Conservation (phyloP, 30 jellyfish, hydroid and myxozoan species). For the Rhopilema esculentum region DNA sequence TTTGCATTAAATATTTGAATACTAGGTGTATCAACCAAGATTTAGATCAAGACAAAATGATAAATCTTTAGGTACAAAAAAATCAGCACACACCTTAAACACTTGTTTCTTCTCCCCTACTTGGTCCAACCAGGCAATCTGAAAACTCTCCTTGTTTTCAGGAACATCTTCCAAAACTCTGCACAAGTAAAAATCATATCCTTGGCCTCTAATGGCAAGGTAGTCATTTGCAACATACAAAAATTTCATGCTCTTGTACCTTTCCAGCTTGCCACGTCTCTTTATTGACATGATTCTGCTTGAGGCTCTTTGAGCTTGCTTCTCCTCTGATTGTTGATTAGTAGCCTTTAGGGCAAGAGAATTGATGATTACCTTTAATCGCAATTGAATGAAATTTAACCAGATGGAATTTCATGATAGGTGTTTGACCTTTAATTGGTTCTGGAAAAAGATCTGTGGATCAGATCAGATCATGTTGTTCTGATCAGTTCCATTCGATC, state of each 20-base stretch:
- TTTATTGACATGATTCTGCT: slow-evolving; percentile 50
- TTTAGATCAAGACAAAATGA: too few species aligned
- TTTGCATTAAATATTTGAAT: too few species aligned
- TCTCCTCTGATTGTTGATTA: neutral
- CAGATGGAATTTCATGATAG: too few species aligned
- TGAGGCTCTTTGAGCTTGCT: slow-evolving; percentile 22
- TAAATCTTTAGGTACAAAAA: neutral
- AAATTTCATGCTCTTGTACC: slow-evolving; percentile 30
- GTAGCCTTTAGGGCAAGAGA: neutral
- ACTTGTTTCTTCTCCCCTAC: slow-evolving; percentile 15
- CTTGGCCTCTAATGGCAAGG: slow-evolving; percentile 75
- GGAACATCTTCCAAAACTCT: slow-evolving; percentile 79
- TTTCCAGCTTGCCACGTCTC: slow-evolving; percentile 46
- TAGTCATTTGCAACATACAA: slow-evolving; percentile 67
- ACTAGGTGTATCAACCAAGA: too few species aligned
- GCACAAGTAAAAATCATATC: slow-evolving; percentile 55
- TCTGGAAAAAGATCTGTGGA: too few species aligned
- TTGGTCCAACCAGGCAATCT: slow-evolving; percentile 71
- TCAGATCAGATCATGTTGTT: too few species aligned
- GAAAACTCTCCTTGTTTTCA: slow-evolving; percentile 39
- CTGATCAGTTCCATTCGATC: too few species aligned
- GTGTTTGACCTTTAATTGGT: too few species aligned
- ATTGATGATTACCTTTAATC: neutral
- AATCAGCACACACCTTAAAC: slow-evolving; percentile 36
- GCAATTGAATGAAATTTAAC: neutral